These are phyloP conservation scores for Aradophagus sp. DNA, from an alignment of 1,140 invertebrate species.

Conservation along the genomic window DNA sequence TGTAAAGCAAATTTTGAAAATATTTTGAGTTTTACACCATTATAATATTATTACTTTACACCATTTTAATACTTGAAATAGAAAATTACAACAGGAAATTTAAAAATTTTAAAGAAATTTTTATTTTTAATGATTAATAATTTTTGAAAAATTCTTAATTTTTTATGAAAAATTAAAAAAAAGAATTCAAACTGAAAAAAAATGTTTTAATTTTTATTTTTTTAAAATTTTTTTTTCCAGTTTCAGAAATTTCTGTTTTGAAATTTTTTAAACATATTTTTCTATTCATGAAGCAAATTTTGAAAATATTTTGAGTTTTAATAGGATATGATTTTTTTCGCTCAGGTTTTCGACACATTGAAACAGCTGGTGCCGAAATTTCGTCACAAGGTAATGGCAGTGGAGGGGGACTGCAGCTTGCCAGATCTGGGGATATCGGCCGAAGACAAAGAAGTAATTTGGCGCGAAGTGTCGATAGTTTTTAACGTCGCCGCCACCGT, in stretches of 20 bases:
- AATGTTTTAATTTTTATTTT: constrained; percentile 2
- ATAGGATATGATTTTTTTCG: constrained; percentile 4
- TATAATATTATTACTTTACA: too few species aligned
- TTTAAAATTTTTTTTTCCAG: too few species aligned
- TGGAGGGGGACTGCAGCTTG: constrained; percentile 77
- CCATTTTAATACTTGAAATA: too few species aligned
- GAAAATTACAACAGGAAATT: too few species aligned
- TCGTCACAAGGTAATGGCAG: constrained; percentile 77
- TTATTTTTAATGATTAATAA: too few species aligned
- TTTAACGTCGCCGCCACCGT: constrained; percentile 83
- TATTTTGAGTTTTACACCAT: not conserved
- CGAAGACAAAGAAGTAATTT: constrained; percentile 69
- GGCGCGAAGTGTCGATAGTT: constrained; percentile 80
- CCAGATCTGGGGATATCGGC: constrained; percentile 74
- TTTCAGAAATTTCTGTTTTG: too few species aligned
- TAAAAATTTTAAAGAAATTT: too few species aligned
- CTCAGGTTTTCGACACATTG: constrained; percentile 78
- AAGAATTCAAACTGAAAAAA: constrained; percentile 1
- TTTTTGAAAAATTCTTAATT: not conserved
- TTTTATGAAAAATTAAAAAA: not conserved
- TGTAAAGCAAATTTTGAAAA: too few species aligned
- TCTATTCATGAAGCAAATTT: too few species aligned
- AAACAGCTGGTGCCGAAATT: constrained; percentile 77
- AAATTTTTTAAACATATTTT: not conserved
- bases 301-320: not conserved